Conservation (phyloP, 2,797 vertebrate species). For the Sternarchorhynchus goeldii region DNA sequence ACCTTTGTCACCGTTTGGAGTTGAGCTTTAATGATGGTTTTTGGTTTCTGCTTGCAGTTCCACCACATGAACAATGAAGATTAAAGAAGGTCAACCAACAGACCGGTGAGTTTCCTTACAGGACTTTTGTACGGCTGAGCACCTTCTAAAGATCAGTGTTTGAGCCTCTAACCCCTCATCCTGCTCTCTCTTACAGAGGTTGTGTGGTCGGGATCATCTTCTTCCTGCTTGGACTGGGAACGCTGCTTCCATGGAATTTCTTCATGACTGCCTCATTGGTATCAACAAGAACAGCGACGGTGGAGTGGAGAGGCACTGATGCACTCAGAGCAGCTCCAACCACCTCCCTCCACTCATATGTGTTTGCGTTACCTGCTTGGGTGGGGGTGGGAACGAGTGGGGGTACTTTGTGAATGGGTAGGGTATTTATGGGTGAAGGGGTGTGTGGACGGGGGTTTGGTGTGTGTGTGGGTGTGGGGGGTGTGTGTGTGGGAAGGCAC, state of each 20-base stretch:
- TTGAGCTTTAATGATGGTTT: not conserved
- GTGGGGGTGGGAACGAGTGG: too few relatives aligned
- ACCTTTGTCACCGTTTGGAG: too few relatives aligned
- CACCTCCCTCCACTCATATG: too few relatives aligned
- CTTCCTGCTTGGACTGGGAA: constrained; percentile 88
- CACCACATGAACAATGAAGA: constrained; percentile 16
- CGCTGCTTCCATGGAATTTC: constrained; percentile 91
- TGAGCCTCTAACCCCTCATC: not conserved
- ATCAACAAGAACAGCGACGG: constrained; percentile 47
- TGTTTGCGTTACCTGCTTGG: too few relatives aligned
- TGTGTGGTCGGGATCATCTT: constrained; percentile 77
- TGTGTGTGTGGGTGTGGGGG: too few relatives aligned
- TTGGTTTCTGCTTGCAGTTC: not conserved
- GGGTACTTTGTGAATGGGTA: too few relatives aligned
- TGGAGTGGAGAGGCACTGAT: not conserved
- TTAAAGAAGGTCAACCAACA: not conserved
- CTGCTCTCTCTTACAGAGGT: constrained; percentile 56
- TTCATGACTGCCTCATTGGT: constrained; percentile 90
- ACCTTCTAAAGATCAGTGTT: too few relatives aligned
- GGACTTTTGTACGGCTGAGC: not conserved
- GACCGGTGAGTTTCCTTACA: constrained; percentile 22
- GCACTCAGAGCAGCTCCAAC: too few relatives aligned
- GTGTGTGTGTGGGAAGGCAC: too few relatives aligned
- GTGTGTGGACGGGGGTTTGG: too few relatives aligned
- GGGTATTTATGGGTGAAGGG: too few relatives aligned